Evolutionary conservation across 2,888 invertebrate species (phyloP), one percentile per base, ranked within the genome.

Genomic region (Tetropium fuscum): DNA sequence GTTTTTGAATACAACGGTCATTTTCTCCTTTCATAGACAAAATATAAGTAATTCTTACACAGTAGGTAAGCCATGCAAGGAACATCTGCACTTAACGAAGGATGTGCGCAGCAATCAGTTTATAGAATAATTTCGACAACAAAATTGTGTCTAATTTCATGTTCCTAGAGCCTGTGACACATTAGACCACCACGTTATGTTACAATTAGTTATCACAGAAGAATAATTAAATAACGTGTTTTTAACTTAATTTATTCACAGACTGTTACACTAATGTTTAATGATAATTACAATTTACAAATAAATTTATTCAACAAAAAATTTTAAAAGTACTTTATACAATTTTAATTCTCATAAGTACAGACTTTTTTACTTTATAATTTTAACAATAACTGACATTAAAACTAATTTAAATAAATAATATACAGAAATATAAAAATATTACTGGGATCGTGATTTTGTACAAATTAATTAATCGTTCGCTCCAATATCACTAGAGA

Each of bases 231-330:
- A 13, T 2, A 25, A 41, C 13, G 1, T 7, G 2, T 36, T 60
- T 48, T 48, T 54, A 49, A 54, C 56, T 57, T 56, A 44, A 44
- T 66, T 66, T 66, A 66, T 66, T 66, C 66, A 66, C 66, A 66
- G 55, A 57, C 60, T 64, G 66, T 66, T 66, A 66, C 51, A 64
- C 20, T 32, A 32, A 51, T 36, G 15, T 58, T 53, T 56, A 53
- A 55, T 48, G 47, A 62, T 53, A 63, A 58, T 66, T 61, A 64
- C 53, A 66, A 66, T 64, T 55, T 54, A 62, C 54, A 65, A 58
- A 27, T 43, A 44, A 58, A 58, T 44, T 41, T 48, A 22, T 51
- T 48, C 53, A 61, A 65, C 60, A 65, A 60, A 53, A 61, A 61
- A 61, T 57, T 36, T 48, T 57, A 61, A 57, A 58, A 41, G 57